Percentiles rank a stretch among this genome's conserved stretches.
Conservation (phyloP, 35 echinoderm and acorn worm species). For the Lytechinus pictus region DNA sequence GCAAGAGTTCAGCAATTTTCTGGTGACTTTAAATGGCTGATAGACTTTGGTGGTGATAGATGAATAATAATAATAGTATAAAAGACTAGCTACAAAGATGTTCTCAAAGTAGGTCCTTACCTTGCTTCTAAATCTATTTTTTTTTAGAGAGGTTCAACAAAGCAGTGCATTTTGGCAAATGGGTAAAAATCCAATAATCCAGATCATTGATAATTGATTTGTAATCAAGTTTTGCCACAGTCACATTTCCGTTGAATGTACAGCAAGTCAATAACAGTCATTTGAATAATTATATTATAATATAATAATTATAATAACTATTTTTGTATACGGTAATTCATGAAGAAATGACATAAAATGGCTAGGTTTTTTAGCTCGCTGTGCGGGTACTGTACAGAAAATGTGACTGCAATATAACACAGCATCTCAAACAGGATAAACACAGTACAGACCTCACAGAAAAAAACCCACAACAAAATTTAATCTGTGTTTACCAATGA, state of each 20-base stretch:
- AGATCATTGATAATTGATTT: background rate
- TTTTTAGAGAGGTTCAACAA: too few relatives aligned
- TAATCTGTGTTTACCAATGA: background rate
- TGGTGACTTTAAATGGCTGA: background rate
- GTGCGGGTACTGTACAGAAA: too few relatives aligned
- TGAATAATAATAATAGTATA: too few relatives aligned
- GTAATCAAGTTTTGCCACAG: background rate
- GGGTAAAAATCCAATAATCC: background rate
- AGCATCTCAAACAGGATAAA: background rate
- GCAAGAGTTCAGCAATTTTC: background rate
- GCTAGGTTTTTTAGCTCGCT: too few relatives aligned
- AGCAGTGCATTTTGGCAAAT: background rate
- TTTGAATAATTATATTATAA: too few relatives aligned
- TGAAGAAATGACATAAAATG: too few relatives aligned
- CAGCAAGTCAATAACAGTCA: too few relatives aligned
- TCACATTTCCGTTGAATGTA: too few relatives aligned
- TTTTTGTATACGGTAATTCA: too few relatives aligned
- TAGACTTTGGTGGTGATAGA: too few relatives aligned
- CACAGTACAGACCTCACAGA: background rate
- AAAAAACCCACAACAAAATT: background rate
- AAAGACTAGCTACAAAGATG: background rate
- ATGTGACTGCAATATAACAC: background rate
- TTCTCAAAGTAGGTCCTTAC: background rate
- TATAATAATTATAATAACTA: too few relatives aligned
- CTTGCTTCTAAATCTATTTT: background rate